Percentiles rank a stretch among this genome's conserved stretches.
These are phyloP conservation scores for Danio aesculapii DNA, from an alignment of 2,797 vertebrate genomes.

Conservation along the genomic window DNA sequence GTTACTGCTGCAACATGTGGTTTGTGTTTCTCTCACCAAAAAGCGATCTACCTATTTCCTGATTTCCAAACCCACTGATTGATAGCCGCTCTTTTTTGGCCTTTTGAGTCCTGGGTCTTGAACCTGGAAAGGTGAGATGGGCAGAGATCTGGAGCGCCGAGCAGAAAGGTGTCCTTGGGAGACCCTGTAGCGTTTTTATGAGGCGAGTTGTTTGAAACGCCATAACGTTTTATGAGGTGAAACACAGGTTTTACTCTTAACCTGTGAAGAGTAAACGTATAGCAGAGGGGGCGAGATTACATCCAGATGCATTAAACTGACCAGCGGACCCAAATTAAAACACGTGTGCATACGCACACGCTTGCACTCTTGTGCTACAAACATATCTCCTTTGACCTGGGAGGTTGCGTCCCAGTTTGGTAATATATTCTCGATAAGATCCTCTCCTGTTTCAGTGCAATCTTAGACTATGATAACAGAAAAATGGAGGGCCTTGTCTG, in stretches of 20 bases:
- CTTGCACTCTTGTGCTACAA: slow-evolving; percentile 35
- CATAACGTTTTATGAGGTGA: slow-evolving; percentile 84
- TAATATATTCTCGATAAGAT: slow-evolving; percentile 61
- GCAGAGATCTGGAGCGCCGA: slow-evolving; percentile 60
- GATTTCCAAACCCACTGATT: slow-evolving; percentile 57
- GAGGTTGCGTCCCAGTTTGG: slow-evolving; percentile 45
- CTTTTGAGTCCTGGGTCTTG: slow-evolving; percentile 40
- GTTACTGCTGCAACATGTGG: slow-evolving; percentile 58
- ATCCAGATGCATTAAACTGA: slow-evolving; percentile 63
- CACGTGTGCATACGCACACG: slow-evolving; percentile 40
- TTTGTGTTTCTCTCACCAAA: slow-evolving; percentile 59
- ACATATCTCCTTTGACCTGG: slow-evolving; percentile 54
- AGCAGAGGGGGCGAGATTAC: slow-evolving; percentile 64
- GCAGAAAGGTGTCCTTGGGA: slow-evolving; percentile 75
- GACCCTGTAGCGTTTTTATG: slow-evolving; percentile 80
- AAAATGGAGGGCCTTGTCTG: slow-evolving; percentile 49
- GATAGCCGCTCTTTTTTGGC: slow-evolving; percentile 54
- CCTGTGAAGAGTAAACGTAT: slow-evolving; percentile 73
- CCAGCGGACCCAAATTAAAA: slow-evolving; percentile 51
- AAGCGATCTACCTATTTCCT: slow-evolving; percentile 55
- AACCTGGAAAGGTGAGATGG: slow-evolving; percentile 65
- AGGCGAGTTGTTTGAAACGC: slow-evolving; percentile 79
- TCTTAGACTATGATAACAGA: slow-evolving; percentile 63
- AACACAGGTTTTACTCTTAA: slow-evolving; percentile 76
- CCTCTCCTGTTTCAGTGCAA: slow-evolving; percentile 57